phyloP scores from a whole-genome alignment of 1,140 invertebrate genomes.

The Lucilia cuprina region DNA sequence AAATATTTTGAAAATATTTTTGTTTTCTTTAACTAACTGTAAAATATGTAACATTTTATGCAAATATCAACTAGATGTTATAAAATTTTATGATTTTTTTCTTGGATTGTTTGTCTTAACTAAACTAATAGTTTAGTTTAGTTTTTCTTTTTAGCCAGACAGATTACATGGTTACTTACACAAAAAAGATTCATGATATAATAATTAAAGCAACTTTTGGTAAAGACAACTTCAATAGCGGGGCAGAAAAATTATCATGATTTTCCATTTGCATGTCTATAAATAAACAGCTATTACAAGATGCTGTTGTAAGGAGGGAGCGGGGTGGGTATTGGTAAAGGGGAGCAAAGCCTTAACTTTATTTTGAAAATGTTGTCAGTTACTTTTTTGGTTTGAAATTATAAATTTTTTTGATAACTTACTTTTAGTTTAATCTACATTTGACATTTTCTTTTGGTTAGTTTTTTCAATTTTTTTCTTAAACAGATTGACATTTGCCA shows the following conservation, averaged over 20 bases:
- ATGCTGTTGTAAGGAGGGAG: background rate
- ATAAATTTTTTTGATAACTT: background rate
- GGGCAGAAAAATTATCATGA: background rate
- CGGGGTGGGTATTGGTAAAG: no score
- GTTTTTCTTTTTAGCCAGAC: background rate
- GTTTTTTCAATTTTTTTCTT: background rate
- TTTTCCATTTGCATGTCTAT: background rate
- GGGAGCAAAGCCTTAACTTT: background rate
- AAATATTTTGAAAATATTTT: no score
- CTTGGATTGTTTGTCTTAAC: background rate
- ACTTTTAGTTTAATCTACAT: slow-evolving; percentile 8
- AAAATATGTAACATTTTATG: background rate
- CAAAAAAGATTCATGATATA: background rate
- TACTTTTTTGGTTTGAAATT: background rate
- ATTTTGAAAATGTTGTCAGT: no score
- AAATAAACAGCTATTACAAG: background rate
- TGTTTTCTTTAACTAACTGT: background rate
- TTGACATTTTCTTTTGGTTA: background rate
- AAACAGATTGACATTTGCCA: background rate
- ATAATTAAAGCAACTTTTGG: slow-evolving; percentile 1
- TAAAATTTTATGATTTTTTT: background rate
- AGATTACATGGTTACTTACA: slow-evolving; percentile 13
- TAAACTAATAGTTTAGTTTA: no score
- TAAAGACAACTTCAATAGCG: background rate
- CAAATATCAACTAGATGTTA: background rate